Base-by-base conservation (phyloP, 2,113 vertebrate genomes). In the Callochromis pleurospilus region DNA sequence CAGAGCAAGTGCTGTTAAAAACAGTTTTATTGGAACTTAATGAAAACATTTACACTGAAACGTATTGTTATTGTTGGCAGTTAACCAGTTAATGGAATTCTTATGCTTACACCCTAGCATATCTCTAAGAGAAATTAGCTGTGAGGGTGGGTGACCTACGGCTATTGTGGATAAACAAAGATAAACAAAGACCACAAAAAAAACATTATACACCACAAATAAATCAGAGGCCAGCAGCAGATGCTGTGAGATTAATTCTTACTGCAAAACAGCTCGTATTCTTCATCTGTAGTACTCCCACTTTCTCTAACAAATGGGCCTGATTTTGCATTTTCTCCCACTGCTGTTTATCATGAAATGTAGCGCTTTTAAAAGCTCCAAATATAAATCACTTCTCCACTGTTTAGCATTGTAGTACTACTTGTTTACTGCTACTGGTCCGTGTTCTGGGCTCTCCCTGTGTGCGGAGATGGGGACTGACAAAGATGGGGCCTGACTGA, bases 331-430 rank as follows among this genome's bases (percentile, higher is more conserved):
- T 85, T 88, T 91, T 77, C 29, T 82, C 62, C n/a, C 15, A 26
- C 40, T 47, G 21, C 40, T 83, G 55, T 90, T 91, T 82, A 62
- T 91, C 73, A 82, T 75, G 21, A 88, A 79, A 77, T 38, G 7
- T 58, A 47, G 58, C 6, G 2, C 24, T 81, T 91, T 83, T 42
- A 38, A 19, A 47, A 14, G 51, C 38, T 62, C 65, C 49, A 85
- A 92, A 91, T 85, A 91, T 92, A 92, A 93, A 94, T 93, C 84
- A 86, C 77, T 79, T 38, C 55, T 33, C n/a, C 38, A 42, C 51
- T 88, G 70, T 36, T 54, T 68, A 88, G 11, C 13, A 36, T 33
- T 31, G 24, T 53, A 45, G 14, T 53, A 45, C n/a, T 56, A 36
- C 80, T 90, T 60, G 51, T 88, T 84, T 90, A 73, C 51, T 45